Evolutionary conservation across 1,140 invertebrate genomes (phyloP).

Genomic region (Zaprionus inermis): DNA sequence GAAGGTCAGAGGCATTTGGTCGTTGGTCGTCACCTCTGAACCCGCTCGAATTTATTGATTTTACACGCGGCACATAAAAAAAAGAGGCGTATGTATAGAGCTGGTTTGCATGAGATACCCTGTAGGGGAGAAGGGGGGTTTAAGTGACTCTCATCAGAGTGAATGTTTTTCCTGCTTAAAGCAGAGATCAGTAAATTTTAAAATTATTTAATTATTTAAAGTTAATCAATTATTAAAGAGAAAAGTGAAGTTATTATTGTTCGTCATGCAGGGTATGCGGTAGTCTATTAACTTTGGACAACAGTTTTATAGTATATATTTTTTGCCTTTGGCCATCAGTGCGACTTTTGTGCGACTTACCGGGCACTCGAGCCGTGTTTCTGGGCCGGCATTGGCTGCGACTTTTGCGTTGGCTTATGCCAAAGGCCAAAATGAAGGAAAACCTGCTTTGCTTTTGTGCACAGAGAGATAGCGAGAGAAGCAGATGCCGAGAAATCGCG

Average conservation of each 20-base stretch:
- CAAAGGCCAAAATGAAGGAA: conserved; percentile 46
- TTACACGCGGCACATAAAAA: conserved; percentile 60
- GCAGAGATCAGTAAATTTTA: too few species aligned
- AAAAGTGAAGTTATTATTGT: background rate
- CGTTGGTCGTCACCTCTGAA: conserved; percentile 76
- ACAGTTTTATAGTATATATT: conserved; percentile 10
- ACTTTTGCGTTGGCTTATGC: conserved; percentile 47
- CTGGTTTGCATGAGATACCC: conserved; percentile 34
- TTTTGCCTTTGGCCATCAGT: conserved; percentile 34
- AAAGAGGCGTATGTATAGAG: conserved; percentile 17
- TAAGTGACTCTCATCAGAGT: too few species aligned
- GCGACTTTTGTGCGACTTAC: conserved; percentile 45
- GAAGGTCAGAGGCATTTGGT: conserved; percentile 75
- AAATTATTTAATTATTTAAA: too few species aligned
- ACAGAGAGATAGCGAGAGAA: background rate
- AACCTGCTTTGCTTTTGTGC: conserved; percentile 46
- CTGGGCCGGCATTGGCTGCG: conserved; percentile 38
- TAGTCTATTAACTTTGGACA: background rate
- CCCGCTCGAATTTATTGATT: conserved; percentile 80
- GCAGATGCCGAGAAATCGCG: conserved; percentile 28
- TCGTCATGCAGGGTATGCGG: background rate
- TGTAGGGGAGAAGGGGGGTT: background rate
- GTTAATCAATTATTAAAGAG: too few species aligned
- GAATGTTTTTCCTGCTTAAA: too few species aligned
- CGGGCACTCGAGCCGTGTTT: conserved; percentile 36